phyloP scores from a whole-genome alignment of 1,140 invertebrate genomes.

The Drosophila pachea region DNA sequence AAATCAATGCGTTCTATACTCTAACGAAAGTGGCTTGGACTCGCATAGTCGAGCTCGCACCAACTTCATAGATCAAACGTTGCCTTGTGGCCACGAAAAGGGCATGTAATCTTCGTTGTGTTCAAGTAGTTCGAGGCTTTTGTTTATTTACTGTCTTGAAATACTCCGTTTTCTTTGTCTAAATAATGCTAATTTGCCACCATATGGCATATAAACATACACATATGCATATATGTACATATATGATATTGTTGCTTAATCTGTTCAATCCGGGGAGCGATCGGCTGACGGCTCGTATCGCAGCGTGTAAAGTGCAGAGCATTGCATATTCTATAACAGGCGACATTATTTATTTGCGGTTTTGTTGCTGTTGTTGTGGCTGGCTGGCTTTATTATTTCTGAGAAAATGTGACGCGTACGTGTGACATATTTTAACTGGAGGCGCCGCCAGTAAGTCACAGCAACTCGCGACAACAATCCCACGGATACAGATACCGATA shows the following conservation, averaged over 20 bases:
- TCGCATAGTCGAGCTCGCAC: too few relatives aligned
- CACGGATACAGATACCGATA: conserved; percentile 56
- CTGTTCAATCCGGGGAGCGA: too few relatives aligned
- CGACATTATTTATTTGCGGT: conserved; percentile 55
- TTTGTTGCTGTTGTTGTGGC: conserved; percentile 16
- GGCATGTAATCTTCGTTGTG: too few relatives aligned
- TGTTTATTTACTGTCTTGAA: too few relatives aligned
- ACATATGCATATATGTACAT: background rate
- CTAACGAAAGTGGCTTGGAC: too few relatives aligned
- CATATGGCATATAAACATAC: background rate
- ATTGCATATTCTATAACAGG: conserved; percentile 21
- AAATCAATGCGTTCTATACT: too few relatives aligned
- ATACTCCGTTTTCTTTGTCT: too few relatives aligned
- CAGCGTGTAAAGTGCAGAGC: conserved; percentile 20
- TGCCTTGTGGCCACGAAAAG: too few relatives aligned
- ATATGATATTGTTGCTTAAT: background rate
- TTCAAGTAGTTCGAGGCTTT: too few relatives aligned
- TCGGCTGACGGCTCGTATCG: background rate
- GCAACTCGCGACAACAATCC: conserved; percentile 46
- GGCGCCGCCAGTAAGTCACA: conserved; percentile 53
- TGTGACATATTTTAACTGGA: conserved; percentile 72
- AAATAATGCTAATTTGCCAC: too few relatives aligned
- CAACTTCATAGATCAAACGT: too few relatives aligned
- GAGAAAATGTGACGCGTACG: conserved; percentile 69
- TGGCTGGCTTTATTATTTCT: conserved; percentile 51